Evolutionary conservation across 2,888 invertebrate species (phyloP).

Genomic region (Calliopum simillimum): DNA sequence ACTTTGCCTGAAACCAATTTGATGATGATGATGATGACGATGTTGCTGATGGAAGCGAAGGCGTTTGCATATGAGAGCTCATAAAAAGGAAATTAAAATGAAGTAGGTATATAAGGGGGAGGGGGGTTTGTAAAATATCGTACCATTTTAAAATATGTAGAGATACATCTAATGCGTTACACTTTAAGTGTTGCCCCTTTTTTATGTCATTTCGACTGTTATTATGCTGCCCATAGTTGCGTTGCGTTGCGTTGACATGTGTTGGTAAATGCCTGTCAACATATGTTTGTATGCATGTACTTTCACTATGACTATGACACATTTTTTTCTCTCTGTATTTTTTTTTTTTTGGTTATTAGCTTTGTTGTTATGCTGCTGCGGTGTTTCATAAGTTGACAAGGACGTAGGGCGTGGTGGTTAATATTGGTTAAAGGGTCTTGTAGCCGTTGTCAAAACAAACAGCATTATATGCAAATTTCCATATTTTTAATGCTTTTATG

Average conservation of each 20-base stretch:
- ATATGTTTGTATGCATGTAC: conserved; percentile 1
- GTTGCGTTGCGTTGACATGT: not conserved
- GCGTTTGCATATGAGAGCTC: not conserved
- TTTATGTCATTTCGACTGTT: too few species aligned
- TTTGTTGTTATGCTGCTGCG: not conserved
- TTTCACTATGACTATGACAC: too few species aligned
- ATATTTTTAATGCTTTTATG: conserved; percentile 64
- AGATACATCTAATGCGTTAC: too few species aligned
- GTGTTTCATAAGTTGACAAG: not conserved
- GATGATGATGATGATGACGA: not conserved
- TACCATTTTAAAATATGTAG: not conserved
- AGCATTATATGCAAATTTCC: conserved; percentile 59
- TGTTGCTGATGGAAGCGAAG: not conserved
- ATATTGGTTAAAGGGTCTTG: not conserved
- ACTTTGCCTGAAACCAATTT: not conserved
- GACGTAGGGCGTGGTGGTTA: not conserved
- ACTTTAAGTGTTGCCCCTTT: not conserved
- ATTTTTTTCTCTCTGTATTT: too few species aligned
- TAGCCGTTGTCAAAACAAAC: conserved; percentile 59
- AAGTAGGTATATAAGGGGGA: not conserved
- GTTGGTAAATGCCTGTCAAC: not conserved
- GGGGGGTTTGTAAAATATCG: not conserved
- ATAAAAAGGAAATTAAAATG: conserved; percentile 18
- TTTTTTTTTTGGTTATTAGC: conserved; percentile 7
- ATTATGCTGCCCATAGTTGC: not conserved